Conservation (phyloP, 2,888 invertebrate genomes). For the Saturnia pavonia region DNA sequence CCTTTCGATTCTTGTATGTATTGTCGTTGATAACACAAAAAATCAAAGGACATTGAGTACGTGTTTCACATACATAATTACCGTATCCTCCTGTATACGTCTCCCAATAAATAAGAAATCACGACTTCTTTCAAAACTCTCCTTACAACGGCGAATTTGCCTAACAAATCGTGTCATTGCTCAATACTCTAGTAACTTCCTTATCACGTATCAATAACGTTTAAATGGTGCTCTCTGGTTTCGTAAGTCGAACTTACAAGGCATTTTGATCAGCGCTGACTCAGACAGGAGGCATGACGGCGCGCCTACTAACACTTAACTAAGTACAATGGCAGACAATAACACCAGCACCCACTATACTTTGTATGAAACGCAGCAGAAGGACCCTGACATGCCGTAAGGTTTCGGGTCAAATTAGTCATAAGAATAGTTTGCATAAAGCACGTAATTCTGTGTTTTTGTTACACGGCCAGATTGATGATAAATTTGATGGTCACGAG, state of each 20-base stretch:
- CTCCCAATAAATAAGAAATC: conserved; percentile 9
- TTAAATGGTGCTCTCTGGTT: conserved; percentile 51
- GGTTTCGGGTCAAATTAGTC: conserved; percentile 37
- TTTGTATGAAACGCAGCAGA: conserved; percentile 9
- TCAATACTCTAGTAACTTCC: conserved; percentile 55
- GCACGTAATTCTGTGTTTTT: conserved; percentile 36
- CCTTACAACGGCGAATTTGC: conserved; percentile 16
- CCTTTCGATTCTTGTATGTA: not conserved
- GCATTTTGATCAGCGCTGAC: conserved; percentile 50
- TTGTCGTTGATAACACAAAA: not conserved
- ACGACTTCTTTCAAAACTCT: conserved; percentile 18
- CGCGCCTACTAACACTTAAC: conserved; percentile 31
- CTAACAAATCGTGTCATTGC: conserved; percentile 44
- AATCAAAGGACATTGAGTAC: conserved; percentile 14
- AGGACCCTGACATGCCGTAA: conserved; percentile 28
- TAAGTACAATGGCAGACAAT: conserved; percentile 42
- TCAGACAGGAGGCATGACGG: conserved; percentile 18
- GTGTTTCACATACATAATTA: conserved; percentile 15
- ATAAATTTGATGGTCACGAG: conserved; percentile 3
- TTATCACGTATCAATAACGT: conserved; percentile 48
- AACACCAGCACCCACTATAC: conserved; percentile 18
- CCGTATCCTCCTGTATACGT: conserved; percentile 11
- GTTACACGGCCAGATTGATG: conserved; percentile 31
- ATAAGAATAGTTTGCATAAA: conserved; percentile 27
- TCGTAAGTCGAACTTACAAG: conserved; percentile 53